Evolutionary conservation across 2,113 vertebrate species (phyloP).

Genomic region (Erythrocercus mccallii): DNA sequence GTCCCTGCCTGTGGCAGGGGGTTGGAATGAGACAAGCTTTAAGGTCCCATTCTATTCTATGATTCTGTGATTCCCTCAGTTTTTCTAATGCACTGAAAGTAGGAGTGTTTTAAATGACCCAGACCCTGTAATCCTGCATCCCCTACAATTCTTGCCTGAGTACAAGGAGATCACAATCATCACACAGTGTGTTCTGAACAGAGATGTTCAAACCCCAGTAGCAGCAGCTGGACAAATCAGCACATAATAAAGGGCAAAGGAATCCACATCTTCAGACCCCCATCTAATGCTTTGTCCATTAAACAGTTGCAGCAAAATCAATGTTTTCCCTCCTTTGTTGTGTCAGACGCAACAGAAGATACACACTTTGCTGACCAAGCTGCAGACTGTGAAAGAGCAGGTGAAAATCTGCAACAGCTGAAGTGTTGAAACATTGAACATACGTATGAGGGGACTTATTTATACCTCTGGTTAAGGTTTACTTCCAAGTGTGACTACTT

Average conservation of each 20-base stretch:
- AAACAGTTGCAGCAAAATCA: background rate
- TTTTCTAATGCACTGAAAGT: background rate
- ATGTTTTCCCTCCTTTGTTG: background rate
- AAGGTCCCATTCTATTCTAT: background rate
- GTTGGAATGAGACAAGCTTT: rapidly evolving
- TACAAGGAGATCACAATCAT: background rate
- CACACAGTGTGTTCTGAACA: background rate
- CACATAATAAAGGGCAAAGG: background rate
- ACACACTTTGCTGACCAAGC: background rate
- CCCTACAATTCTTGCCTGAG: background rate
- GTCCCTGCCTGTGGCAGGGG: background rate
- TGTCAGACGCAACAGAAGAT: background rate
- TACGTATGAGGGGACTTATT: background rate
- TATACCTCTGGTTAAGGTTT: background rate
- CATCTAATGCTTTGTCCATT: background rate
- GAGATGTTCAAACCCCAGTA: background rate
- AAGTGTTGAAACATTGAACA: background rate
- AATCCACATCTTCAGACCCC: background rate
- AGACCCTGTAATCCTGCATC: background rate
- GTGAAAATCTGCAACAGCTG: background rate
- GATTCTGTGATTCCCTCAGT: background rate
- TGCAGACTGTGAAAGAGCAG: background rate
- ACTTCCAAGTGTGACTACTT: background rate
- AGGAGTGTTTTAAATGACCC: background rate
- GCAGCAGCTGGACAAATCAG: background rate